A percentile compares a stretch with the other conserved stretches of the same genome.
phyloP scores from a whole-genome alignment of 1,140 invertebrate genomes.

The Macrotrachela quadricornifera region DNA sequence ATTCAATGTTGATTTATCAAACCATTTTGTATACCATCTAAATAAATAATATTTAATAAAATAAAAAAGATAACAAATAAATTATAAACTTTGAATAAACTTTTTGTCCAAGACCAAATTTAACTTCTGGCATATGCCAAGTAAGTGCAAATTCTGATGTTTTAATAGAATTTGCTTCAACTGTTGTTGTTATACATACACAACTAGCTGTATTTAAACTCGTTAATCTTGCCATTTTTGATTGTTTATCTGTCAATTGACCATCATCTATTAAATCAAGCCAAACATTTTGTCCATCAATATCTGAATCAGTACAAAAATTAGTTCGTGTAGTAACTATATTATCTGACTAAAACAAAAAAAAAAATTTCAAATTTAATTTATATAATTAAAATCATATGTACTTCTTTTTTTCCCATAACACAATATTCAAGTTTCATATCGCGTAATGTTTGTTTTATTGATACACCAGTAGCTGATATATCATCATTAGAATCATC shows the following conservation, averaged over 20 bases:
- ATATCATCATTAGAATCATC: conserved; percentile 33
- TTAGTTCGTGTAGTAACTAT: too few species aligned
- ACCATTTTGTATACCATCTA: neutral
- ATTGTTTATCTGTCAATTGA: too few species aligned
- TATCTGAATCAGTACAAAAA: too few species aligned
- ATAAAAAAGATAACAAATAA: neutral
- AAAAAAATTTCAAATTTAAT: too few species aligned
- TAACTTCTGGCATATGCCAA: neutral
- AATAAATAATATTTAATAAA: neutral
- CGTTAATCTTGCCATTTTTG: too few species aligned
- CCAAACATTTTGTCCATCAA: too few species aligned
- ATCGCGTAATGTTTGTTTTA: conserved; percentile 9
- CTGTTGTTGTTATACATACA: too few species aligned
- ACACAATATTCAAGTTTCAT: conserved; percentile 26
- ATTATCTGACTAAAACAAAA: too few species aligned
- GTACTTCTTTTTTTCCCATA: conserved; percentile 16
- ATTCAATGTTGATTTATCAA: neutral
- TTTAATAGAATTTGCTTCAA: neutral
- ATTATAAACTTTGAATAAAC: neutral
- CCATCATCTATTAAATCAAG: too few species aligned
- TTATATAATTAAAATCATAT: too few species aligned
- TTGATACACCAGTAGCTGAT: conserved; percentile 5
- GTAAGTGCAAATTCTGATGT: neutral
- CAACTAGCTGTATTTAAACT: too few species aligned
- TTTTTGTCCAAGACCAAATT: neutral